Base-by-base conservation (phyloP, 2,888 invertebrate genomes). In the Metalampra italica region DNA sequence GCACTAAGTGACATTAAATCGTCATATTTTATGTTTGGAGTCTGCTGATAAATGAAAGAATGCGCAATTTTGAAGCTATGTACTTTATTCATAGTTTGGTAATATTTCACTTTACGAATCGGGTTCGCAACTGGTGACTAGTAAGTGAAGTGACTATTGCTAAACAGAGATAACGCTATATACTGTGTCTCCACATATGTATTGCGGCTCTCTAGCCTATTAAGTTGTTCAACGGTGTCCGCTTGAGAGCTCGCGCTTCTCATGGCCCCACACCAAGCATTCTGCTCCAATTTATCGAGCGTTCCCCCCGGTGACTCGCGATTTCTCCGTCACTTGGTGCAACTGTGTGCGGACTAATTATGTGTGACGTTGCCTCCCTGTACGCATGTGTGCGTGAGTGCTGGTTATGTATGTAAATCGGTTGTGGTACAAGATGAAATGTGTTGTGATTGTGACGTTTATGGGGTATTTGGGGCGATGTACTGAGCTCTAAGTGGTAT, bases 231-330 rank as follows among this genome's bases (percentile, higher is more conserved):
- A 22, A 22, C n/a, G 22, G 29, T 22, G 22, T 8, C 13, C 37
- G 14, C 47, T 41, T 11, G 8, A 2, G 13, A n/a, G 4, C 29
- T 15, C 43, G 43, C 47, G 8, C 1, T 8, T 12, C 15, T 30
- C 43, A 7, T 30, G 43, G 47, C 47, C 47, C 14, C 12, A 5
- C 13, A 4, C 14, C 11, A 45, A 45, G 29, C 43, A 47, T 47
- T 43, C 59, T 67, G 70, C 64, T 74, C 69, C 62, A 73, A 71
- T 75, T 75, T 69, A 67, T 64, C 72, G 76, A 68, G 57, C 75
- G 58, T 75, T 76, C 64, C 67, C 70, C 75, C 53, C 61, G 49
- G 54, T 43, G 37, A 43, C 48, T 59, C 50, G 57, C 64, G 66
- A 66, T 70, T 68, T 71, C 66, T 62, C 60, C 61, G 60, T 68